Evolutionary conservation across 1,140 invertebrate genomes (phyloP).

Genomic region (Drosophila melanica): DNA sequence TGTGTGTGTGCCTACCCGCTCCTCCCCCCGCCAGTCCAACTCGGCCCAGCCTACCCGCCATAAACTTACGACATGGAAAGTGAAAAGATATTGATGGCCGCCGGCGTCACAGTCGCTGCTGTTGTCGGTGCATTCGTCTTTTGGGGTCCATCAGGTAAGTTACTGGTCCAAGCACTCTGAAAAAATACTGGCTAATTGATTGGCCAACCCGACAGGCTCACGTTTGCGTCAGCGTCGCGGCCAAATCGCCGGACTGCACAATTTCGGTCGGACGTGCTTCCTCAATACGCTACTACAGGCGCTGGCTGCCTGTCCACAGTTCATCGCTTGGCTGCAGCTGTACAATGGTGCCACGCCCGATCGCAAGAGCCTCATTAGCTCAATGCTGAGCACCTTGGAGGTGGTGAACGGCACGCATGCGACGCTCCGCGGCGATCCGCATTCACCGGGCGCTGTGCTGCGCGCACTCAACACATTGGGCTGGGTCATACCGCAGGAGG

Average conservation of each 20-base stretch:
- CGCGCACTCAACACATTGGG: conserved; percentile 89
- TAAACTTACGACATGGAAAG: conserved; percentile 68
- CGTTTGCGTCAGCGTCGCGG: conserved; percentile 86
- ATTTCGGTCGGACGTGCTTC: conserved; percentile 94
- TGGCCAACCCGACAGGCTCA: conserved; percentile 73
- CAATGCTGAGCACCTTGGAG: conserved; percentile 87
- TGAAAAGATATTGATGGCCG: conserved; percentile 86
- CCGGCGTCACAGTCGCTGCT: conserved; percentile 89
- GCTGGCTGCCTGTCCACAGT: conserved; percentile 90
- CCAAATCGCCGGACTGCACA: conserved; percentile 91
- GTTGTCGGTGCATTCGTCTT: conserved; percentile 91
- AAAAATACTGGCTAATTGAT: neutral
- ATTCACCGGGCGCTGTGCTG: conserved; percentile 90
- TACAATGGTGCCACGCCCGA: conserved; percentile 85
- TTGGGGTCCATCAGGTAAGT: conserved; percentile 88
- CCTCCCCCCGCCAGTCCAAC: neutral
- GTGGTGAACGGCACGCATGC: conserved; percentile 91
- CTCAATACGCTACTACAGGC: conserved; percentile 94
- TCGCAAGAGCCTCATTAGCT: conserved; percentile 87
- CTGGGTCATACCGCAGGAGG: conserved; percentile 94
- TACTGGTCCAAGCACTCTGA: neutral
- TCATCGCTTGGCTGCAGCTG: conserved; percentile 91
- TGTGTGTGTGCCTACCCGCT: conserved; percentile 14
- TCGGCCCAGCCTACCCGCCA: neutral
- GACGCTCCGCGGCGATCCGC: conserved; percentile 87